Conservation (phyloP, 2,113 vertebrate genomes). For the Spea bombifrons region DNA sequence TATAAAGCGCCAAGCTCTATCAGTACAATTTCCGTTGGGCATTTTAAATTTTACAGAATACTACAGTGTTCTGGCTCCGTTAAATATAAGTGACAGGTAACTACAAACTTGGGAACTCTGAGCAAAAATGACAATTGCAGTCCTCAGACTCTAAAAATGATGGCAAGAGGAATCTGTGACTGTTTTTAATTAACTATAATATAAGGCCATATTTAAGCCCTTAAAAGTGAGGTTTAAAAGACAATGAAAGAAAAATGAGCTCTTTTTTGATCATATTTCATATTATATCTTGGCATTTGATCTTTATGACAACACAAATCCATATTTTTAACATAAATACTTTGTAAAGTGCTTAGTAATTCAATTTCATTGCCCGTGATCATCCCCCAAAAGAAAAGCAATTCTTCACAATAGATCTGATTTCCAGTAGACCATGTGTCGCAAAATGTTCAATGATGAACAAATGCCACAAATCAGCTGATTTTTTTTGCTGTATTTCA, state of each 20-base stretch:
- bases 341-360: conserved; percentile 35
- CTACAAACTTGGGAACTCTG: not conserved
- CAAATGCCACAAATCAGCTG: too few relatives aligned
- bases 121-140: not conserved
- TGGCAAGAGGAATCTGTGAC: not conserved
- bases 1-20: too few relatives aligned
- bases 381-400: conserved; percentile 19
- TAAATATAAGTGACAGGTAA: not conserved
- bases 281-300: conserved; percentile 38
- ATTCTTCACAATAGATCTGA: conserved; percentile 18
- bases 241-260: conserved; percentile 31
- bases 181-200: conserved; percentile 15
- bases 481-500: too few relatives aligned
- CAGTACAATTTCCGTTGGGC: too few relatives aligned
- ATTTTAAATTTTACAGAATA: not conserved
- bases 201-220: conserved; percentile 1
- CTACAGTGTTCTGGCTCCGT: not conserved
- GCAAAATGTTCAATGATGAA: not conserved
- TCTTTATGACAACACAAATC: conserved; percentile 32
- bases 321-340: conserved; percentile 29
- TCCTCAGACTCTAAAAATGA: not conserved
- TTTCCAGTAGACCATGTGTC: conserved; percentile 32
- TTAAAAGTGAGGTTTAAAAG: conserved; percentile 23
- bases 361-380: conserved; percentile 35
- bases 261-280: conserved; percentile 35